Evolutionary conservation across 2,113 vertebrate species (phyloP).

Genomic region (Dasyurus viverrinus): DNA sequence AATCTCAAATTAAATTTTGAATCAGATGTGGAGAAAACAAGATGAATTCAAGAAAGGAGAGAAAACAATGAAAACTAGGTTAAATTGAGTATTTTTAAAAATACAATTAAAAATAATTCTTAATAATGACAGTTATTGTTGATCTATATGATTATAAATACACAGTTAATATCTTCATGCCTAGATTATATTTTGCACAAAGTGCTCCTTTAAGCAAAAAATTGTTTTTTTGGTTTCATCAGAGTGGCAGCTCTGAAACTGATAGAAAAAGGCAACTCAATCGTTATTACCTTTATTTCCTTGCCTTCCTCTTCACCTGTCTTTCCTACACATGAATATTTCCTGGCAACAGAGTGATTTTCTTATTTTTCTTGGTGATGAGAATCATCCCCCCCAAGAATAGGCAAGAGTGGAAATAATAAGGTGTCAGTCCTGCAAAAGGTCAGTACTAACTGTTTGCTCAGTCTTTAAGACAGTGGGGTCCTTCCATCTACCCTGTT

Average conservation of each 20-base stretch:
- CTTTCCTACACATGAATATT: background rate
- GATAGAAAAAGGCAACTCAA: background rate
- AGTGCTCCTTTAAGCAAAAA: background rate
- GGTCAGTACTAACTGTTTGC: background rate
- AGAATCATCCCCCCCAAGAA: background rate
- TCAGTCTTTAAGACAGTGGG: background rate
- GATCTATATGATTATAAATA: constrained; percentile 66
- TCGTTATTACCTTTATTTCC: background rate
- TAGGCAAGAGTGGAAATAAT: background rate
- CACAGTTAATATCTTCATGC: constrained; percentile 51
- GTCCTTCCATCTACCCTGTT: background rate
- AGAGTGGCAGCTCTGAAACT: background rate
- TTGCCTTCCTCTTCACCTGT: background rate
- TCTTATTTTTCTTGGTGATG: background rate
- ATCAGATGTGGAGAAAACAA: background rate
- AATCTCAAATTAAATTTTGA: constrained; percentile 41
- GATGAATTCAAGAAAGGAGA: constrained; percentile 43
- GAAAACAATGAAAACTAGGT: constrained; percentile 45
- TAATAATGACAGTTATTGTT: constrained; percentile 48
- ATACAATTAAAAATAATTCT: constrained; percentile 54
- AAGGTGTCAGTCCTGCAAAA: background rate
- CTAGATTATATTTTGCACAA: constrained; percentile 22
- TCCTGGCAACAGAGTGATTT: background rate
- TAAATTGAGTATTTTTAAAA: constrained; percentile 27
- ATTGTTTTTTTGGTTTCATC: background rate